phyloP scores from a whole-genome alignment of 2,888 invertebrate genomes.

The Drosophila picticornis region DNA sequence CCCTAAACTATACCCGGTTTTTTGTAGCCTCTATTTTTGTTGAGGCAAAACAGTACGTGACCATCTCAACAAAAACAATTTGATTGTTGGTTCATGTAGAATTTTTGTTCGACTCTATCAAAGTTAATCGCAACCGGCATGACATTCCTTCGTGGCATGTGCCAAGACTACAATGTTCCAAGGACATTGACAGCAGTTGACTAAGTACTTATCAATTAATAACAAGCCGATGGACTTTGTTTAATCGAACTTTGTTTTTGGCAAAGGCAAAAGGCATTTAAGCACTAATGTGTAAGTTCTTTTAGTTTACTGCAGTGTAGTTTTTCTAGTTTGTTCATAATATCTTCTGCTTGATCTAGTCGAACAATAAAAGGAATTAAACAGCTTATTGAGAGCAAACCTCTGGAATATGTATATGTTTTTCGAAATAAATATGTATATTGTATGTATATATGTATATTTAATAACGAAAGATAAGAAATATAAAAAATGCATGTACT shows the following conservation, averaged over 20 bases:
- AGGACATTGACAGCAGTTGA: slow-evolving; percentile 1
- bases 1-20: background rate
- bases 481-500: background rate
- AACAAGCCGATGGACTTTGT: slow-evolving; percentile 30
- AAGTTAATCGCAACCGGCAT: background rate
- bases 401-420: too few relatives aligned
- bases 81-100: background rate
- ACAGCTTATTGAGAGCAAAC: background rate
- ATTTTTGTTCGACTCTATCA: background rate
- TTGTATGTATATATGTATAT: background rate
- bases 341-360: background rate
- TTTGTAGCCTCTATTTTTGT: background rate
- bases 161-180: background rate
- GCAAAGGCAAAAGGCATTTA: background rate
- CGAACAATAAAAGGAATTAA: background rate
- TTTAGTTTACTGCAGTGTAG: background rate
- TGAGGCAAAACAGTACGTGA: background rate
- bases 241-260: background rate
- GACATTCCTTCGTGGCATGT: background rate
- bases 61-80: background rate
- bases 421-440: too few relatives aligned
- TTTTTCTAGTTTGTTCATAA: background rate
- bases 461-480: background rate
- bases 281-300: background rate
- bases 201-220: slow-evolving; percentile 2